Evolutionary conservation across 2,888 invertebrate species (phyloP), one percentile per base, ranked within the genome.

Genomic region (Limnephilus lunatus): DNA sequence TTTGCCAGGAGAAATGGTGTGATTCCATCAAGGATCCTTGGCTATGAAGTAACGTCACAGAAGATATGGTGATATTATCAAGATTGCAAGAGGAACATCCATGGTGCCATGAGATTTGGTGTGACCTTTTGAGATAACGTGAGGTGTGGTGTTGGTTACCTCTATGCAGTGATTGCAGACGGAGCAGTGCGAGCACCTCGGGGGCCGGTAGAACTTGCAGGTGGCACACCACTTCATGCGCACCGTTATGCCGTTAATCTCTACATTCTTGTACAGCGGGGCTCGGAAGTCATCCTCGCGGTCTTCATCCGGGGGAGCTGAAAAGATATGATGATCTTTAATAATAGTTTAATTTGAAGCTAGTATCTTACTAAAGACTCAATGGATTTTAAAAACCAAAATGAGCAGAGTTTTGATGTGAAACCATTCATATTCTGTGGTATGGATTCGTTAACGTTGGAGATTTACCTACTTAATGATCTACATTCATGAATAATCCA

Each of bases 161-260:
- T 99, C 99, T 95, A 99, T 99, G 96, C 99, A 99, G 95, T 99
- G 99, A 96, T 99, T 99, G 97, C 99, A 99, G 93, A 99, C 99
- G 94, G 99, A 99, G 96, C 99, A 99, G 96, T 99, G 99, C 93
- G 99, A 99, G 96, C 99, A 99, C 95, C 99, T 97, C 94, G 99
- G 99, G 95, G 99, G 99, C 94, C 99, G 97, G 96, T 99, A 99
- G 97, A 99, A 99, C 96, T 99, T 99, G 96, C 99, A 99, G 3
- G 99, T 99, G 94, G 99, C 98, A 96, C 99, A 99, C 99, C 99
- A 99, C 96, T 99, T 99, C 99, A 99, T 99, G 94, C 99, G 98
- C 93, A 99, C 99, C 25, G 99, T 99, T 94, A 99, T 99, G 93
- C 99, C 99, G 96, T 99, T 99, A 94, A 99, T 99, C 96, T 99